A percentile compares a stretch with the other conserved stretches of the same genome.
Conservation (phyloP, 2,113 vertebrate genomes). For the Scartelaos histophorus region DNA sequence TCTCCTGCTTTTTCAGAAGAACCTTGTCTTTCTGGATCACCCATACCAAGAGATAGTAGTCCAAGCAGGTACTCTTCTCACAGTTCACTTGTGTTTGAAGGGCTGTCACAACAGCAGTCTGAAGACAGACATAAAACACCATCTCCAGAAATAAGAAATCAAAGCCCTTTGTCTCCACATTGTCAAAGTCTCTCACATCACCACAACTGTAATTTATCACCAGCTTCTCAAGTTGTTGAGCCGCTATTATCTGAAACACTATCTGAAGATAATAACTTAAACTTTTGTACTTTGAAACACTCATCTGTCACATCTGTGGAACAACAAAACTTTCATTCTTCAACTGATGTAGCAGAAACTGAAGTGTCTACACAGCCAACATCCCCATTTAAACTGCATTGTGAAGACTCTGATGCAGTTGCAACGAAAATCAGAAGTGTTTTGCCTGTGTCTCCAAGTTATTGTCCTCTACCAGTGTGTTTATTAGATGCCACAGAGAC, state of each 20-base stretch:
- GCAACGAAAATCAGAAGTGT: slow-evolving; percentile 24
- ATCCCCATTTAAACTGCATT: slow-evolving; percentile 25
- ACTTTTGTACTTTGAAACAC: slow-evolving; percentile 9
- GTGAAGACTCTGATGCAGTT: slow-evolving; percentile 9
- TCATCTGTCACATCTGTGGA: slow-evolving; percentile 26
- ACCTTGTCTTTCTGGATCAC: slow-evolving; percentile 27
- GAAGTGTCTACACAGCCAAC: slow-evolving; percentile 17
- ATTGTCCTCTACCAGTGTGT: slow-evolving; percentile 23
- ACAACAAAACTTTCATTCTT: not conserved
- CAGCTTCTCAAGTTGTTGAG: slow-evolving; percentile 25
- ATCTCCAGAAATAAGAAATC: slow-evolving; percentile 54
- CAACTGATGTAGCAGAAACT: slow-evolving; percentile 24
- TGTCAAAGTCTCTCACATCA: slow-evolving; percentile 48
- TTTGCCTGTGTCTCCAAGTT: slow-evolving; percentile 19
- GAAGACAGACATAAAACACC: slow-evolving; percentile 35
- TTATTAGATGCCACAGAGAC: slow-evolving; percentile 29
- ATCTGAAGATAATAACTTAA: not conserved
- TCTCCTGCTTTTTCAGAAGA: slow-evolving; percentile 49
- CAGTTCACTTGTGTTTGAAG: slow-evolving; percentile 14
- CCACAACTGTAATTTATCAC: slow-evolving; percentile 36
- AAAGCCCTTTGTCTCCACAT: slow-evolving; percentile 23
- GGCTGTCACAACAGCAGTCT: slow-evolving; percentile 31
- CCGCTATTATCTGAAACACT: slow-evolving; percentile 22
- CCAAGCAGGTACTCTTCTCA: slow-evolving; percentile 26
- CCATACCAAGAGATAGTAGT: slow-evolving; percentile 22